These are phyloP conservation scores for Catagonus wagneri DNA, from an alignment of 2,113 vertebrate species.

Conservation along the genomic window DNA sequence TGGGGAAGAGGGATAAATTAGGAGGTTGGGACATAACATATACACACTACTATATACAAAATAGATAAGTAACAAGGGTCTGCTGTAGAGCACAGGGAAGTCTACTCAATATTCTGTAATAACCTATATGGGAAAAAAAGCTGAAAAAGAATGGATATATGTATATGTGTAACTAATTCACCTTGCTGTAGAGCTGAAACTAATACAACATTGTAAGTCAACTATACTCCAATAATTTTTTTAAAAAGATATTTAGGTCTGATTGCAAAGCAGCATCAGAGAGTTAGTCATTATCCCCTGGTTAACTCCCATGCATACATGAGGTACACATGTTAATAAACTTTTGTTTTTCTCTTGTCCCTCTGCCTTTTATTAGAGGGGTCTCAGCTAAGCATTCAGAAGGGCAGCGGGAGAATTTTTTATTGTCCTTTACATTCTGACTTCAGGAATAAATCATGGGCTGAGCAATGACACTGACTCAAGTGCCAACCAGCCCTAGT, in stretches of 20 bases:
- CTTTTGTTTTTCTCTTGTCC: neutral
- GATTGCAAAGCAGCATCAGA: neutral
- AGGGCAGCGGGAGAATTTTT: neutral
- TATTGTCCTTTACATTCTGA: neutral
- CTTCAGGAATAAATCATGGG: neutral
- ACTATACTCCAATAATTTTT: no score
- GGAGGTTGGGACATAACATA: no score
- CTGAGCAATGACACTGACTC: neutral
- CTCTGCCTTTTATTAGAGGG: neutral
- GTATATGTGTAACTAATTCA: no score
- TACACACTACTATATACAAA: no score
- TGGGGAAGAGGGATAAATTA: no score
- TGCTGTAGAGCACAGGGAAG: no score
- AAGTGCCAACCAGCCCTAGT: neutral
- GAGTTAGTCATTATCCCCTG: neutral
- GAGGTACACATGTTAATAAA: neutral
- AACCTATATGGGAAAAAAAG: no score
- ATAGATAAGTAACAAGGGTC: no score
- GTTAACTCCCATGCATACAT: neutral
- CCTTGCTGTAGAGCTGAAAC: no score
- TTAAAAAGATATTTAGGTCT: neutral
- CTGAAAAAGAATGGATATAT: no score
- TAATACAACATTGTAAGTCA: no score
- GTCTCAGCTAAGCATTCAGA: neutral
- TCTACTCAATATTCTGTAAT: no score